phyloP scores from a whole-genome alignment of 2,113 vertebrate species.

The Brachionichthys hirsutus region DNA sequence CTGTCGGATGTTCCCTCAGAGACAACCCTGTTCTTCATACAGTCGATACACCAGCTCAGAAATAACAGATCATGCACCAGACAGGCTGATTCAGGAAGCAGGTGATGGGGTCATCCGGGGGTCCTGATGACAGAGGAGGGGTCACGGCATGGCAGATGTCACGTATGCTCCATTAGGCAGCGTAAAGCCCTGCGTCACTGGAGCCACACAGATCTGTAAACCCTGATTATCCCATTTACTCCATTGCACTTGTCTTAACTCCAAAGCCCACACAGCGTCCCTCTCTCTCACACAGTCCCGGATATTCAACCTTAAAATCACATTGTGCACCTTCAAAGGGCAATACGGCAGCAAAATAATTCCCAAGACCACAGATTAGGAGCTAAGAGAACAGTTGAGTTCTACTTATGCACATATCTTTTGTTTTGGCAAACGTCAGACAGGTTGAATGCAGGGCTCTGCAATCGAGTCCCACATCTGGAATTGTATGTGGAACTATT shows the following conservation, averaged over 20 bases:
- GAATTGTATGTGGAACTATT: slow-evolving; percentile 61
- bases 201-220: slow-evolving; percentile 75
- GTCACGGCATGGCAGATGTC: slow-evolving; percentile 65
- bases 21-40: neutral
- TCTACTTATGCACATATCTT: slow-evolving; percentile 5
- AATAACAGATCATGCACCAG: neutral
- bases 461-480: slow-evolving; percentile 68
- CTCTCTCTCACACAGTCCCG: neutral
- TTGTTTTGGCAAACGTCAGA: slow-evolving; percentile 35
- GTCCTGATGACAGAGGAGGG: slow-evolving; percentile 6
- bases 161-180: slow-evolving; percentile 67
- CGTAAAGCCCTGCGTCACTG: slow-evolving; percentile 74
- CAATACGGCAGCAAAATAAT: neutral
- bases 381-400: too few relatives aligned
- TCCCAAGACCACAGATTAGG: neutral
- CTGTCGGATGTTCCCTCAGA: neutral
- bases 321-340: neutral
- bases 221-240: slow-evolving; percentile 78
- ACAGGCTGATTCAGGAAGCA: neutral
- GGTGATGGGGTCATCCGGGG: slow-evolving; percentile 14
- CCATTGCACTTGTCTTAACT: slow-evolving; percentile 54
- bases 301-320: neutral
- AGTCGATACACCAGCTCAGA: neutral
- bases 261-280: slow-evolving; percentile 22
- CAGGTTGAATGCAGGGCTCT: slow-evolving; percentile 48